Evolutionary conservation across 2,888 invertebrate species (phyloP).

Genomic region (Sturmia bella): DNA sequence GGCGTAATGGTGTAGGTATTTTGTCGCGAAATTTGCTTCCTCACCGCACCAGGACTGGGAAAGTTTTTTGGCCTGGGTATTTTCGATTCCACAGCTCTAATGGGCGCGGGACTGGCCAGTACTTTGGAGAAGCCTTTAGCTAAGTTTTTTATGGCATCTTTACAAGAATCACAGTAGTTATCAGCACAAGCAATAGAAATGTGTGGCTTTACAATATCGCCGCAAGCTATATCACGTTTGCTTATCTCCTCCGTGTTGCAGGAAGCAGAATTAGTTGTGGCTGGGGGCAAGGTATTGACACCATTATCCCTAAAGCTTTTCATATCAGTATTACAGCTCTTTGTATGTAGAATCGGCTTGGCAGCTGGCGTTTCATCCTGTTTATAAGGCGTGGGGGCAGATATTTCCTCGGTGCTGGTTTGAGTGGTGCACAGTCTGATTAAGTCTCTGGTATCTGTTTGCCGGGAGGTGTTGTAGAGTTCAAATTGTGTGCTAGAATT

Average conservation of each 20-base stretch:
- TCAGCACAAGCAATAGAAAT: constrained; percentile 83
- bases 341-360: constrained; percentile 72
- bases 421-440: constrained; percentile 74
- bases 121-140: constrained; percentile 82
- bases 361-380: constrained; percentile 47
- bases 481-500: constrained; percentile 75
- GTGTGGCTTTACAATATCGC: constrained; percentile 82
- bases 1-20: constrained; percentile 81
- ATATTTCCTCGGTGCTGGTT: constrained; percentile 76
- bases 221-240: constrained; percentile 83
- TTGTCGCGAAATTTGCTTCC: constrained; percentile 79
- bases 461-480: constrained; percentile 74
- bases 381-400: constrained; percentile 71
- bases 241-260: constrained; percentile 80
- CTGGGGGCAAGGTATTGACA: constrained; percentile 74
- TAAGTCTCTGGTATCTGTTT: constrained; percentile 82
- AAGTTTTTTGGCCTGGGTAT: constrained; percentile 81
- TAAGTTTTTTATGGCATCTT: constrained; percentile 83
- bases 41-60: constrained; percentile 79
- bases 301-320: constrained; percentile 71
- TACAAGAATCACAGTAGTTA: constrained; percentile 85
- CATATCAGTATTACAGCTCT: constrained; percentile 75
- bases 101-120: constrained; percentile 68
- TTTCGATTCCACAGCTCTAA: constrained; percentile 75
- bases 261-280: constrained; percentile 73